A percentile compares a stretch with the other conserved stretches of the same genome.
phyloP scores from a whole-genome alignment of 2,888 invertebrate species.

The Phytoseiulus persimilis region DNA sequence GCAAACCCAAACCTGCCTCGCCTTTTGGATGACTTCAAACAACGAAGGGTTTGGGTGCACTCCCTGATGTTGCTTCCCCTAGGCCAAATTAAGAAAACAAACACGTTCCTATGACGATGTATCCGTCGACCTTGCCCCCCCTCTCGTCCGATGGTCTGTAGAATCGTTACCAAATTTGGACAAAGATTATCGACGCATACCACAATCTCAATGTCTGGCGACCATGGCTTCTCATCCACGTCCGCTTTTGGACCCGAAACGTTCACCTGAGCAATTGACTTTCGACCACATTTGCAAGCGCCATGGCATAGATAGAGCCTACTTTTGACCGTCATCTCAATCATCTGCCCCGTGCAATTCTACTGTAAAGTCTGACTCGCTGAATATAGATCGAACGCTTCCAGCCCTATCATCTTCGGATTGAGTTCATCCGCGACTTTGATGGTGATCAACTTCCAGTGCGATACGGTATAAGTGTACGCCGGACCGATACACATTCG shows the following conservation, averaged over 20 bases:
- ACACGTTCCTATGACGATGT: neutral
- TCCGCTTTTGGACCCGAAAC: neutral
- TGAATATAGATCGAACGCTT: neutral
- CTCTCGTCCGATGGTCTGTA: neutral
- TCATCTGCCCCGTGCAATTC: neutral
- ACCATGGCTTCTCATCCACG: neutral
- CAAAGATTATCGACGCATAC: neutral
- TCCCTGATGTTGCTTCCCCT: slow-evolving; percentile 52
- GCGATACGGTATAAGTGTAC: neutral
- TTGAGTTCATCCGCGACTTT: neutral
- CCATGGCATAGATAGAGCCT: neutral
- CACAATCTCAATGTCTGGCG: neutral
- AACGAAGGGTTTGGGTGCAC: slow-evolving; percentile 50
- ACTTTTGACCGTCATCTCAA: neutral
- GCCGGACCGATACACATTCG: neutral
- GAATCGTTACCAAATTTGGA: neutral
- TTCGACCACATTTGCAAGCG: neutral
- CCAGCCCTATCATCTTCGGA: neutral
- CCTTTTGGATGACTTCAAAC: slow-evolving; percentile 17
- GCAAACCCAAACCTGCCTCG: neutral
- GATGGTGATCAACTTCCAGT: neutral
- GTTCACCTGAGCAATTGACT: neutral
- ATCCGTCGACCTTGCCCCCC: neutral
- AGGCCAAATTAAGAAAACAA: slow-evolving; percentile 51
- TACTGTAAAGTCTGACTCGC: neutral